Conservation (phyloP, 2,797 vertebrate species). For the Australoheros facetus region DNA sequence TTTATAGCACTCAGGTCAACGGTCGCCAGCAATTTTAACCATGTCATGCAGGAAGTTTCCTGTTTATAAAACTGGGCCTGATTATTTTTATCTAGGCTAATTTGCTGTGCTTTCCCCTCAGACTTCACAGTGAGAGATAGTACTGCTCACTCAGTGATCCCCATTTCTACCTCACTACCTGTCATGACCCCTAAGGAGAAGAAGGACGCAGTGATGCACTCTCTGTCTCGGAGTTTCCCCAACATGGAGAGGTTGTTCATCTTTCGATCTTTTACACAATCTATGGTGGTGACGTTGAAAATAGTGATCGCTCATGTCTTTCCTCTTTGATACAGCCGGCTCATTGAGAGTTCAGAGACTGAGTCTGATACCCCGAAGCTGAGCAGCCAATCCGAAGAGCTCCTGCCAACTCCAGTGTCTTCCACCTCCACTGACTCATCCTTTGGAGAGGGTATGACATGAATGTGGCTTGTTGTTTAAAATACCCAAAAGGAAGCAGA, state of each 20-base stretch:
- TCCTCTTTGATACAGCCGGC: constrained; percentile 66
- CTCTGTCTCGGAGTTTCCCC: constrained; percentile 82
- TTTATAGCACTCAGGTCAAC: constrained; percentile 37
- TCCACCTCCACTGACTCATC: constrained; percentile 86
- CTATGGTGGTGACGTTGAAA: neutral
- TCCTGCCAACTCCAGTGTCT: constrained; percentile 80
- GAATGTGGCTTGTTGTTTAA: neutral
- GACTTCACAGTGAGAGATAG: constrained; percentile 88
- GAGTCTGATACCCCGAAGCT: constrained; percentile 83
- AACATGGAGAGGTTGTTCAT: constrained; percentile 83
- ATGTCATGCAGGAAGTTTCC: neutral
- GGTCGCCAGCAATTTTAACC: neutral
- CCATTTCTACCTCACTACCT: constrained; percentile 81
- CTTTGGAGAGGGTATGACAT: constrained; percentile 85
- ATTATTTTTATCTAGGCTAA: neutral
- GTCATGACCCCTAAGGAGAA: constrained; percentile 73
- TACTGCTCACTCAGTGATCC: constrained; percentile 57
- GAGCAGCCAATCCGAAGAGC: constrained; percentile 86
- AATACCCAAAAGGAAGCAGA: neutral
- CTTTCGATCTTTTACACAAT: neutral
- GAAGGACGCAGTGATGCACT: constrained; percentile 76
- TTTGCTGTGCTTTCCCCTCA: constrained; percentile 41
- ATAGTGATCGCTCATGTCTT: neutral
- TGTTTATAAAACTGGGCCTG: neutral
- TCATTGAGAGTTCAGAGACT: constrained; percentile 80